These are phyloP conservation scores for Galeruca laticollis DNA, from an alignment of 2,888 invertebrate species.

Conservation along the genomic window DNA sequence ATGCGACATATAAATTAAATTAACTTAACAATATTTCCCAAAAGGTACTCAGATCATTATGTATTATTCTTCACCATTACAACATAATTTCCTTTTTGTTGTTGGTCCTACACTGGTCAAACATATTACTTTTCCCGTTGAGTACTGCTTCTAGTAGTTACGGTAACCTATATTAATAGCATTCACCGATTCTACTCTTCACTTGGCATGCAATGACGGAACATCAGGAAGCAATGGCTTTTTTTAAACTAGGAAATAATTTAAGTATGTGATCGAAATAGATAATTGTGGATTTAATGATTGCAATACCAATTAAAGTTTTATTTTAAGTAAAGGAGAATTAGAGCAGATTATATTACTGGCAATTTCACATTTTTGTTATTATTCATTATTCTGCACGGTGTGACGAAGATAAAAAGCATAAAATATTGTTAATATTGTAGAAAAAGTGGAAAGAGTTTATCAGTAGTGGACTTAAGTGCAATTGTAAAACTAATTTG, in stretches of 20 bases:
- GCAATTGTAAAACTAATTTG: too few species aligned
- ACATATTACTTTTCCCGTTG: not conserved
- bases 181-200: slow-evolving; percentile 13
- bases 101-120: not conserved
- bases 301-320: slow-evolving; percentile 11
- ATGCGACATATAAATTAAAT: too few species aligned
- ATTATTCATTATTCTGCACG: not conserved
- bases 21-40: too few species aligned
- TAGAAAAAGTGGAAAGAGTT: too few species aligned
- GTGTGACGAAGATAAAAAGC: not conserved
- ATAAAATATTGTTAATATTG: not conserved
- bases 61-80: too few species aligned
- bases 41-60: too few species aligned
- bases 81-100: not conserved
- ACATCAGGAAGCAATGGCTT: slow-evolving; percentile 21
- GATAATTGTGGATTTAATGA: slow-evolving; percentile 12
- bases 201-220: not conserved
- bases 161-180: slow-evolving; percentile 22
- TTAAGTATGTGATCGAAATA: slow-evolving; percentile 7
- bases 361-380: not conserved
- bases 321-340: slow-evolving; percentile 6
- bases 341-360: slow-evolving; percentile 1
- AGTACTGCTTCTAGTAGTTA: slow-evolving; percentile 1
- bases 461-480: too few species aligned
- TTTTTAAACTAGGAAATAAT: slow-evolving; percentile 23